Base-by-base conservation (phyloP, 1,140 invertebrate genomes). In the Notospermus geniculatus region DNA sequence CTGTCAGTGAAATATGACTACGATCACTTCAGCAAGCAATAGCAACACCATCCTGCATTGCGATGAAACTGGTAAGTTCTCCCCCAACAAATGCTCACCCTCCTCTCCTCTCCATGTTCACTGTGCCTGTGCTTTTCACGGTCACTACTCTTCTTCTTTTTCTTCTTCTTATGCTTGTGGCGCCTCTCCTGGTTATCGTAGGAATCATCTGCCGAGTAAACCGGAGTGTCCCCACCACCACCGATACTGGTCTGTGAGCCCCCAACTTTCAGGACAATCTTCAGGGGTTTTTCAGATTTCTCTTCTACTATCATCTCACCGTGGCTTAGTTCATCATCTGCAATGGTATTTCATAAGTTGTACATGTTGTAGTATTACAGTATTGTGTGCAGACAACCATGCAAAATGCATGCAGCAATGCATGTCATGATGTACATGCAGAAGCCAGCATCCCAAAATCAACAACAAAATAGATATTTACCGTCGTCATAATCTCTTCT, bases 21-120 rank as follows among this genome's bases (percentile, higher is more conserved):
- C n/a, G n/a, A n/a, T n/a, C 85, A 71, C 63, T 87, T 88, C 63
- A 84, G 84, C 54, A 86, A 83, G 58, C 72, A 66, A 69, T 71
- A 53, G 43, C 66, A 15, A 25, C 11, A 17, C 17, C 36, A n/a
- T 45, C 25, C 17, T n/a, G 45, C 23, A 22, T 32, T n/a, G 13
- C 43, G 7, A 4, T 19, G 41, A 17, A 17, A 19, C 27, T 15
- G 41, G 36, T 46, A 54, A 22, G 19, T 27, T 15, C 9, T 28
- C 23, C 41, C 46, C 23, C 15, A n/a, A 27, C 29, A 25, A n/a
- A 54, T 1, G 4, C 46, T 50, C 25, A 50, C 46, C 46, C n/a
- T 50, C n/a, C n/a, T 50, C n/a, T 23, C 46, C 15, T 50, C n/a
- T 55, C 27, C 54, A 55, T 55, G 54, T 7, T 55, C 17, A 22